Percentiles rank a stretch among this genome's conserved stretches.
Conservation (phyloP, 2,888 invertebrate species). For the Protonemura montana region DNA sequence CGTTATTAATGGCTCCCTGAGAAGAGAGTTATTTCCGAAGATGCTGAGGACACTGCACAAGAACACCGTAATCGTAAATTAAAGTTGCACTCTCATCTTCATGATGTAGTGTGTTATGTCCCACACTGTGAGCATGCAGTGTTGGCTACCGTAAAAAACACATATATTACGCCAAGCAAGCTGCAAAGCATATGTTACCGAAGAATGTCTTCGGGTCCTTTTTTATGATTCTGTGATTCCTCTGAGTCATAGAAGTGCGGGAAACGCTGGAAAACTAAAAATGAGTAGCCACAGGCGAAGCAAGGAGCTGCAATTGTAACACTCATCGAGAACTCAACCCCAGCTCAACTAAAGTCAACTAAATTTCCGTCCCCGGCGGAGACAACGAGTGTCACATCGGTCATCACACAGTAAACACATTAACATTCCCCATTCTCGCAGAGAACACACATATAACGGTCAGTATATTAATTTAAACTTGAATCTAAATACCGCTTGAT, state of each 20-base stretch:
- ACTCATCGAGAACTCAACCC: neutral
- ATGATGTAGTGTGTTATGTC: neutral
- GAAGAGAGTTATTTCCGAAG: neutral
- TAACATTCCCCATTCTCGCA: neutral
- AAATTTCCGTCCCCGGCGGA: neutral
- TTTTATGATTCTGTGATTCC: neutral
- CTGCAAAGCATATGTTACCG: neutral
- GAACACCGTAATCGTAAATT: neutral
- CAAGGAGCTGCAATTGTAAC: neutral
- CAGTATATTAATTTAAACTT: neutral
- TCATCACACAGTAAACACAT: conserved; percentile 1
- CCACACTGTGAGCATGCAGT: neutral
- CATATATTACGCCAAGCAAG: neutral
- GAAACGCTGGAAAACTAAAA: neutral
- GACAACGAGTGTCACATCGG: neutral
- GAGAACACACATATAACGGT: neutral
- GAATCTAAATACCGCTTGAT: conserved; percentile 7
- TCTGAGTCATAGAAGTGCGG: neutral
- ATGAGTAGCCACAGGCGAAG: neutral
- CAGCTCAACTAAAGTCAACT: neutral
- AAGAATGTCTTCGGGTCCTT: neutral
- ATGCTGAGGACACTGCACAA: neutral
- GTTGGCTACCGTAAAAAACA: neutral
- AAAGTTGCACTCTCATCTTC: neutral
- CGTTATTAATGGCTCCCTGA: neutral